Evolutionary conservation across 1,140 invertebrate genomes (phyloP).

Genomic region (Eumaeus atala): DNA sequence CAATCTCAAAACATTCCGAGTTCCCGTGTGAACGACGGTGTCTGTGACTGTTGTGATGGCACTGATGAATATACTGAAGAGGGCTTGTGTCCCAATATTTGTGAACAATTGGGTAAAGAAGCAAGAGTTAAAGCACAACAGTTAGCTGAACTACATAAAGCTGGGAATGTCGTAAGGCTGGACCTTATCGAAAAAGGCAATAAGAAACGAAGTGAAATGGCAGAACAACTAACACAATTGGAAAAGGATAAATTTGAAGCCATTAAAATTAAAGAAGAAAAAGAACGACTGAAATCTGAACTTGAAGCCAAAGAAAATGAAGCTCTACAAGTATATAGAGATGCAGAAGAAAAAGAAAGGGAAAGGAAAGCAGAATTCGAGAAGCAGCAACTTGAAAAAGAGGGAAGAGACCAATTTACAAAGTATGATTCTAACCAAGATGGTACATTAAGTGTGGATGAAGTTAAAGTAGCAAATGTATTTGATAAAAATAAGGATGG

Average conservation of each 20-base stretch:
- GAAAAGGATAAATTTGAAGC: constrained; percentile 83
- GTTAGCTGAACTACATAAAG: constrained; percentile 81
- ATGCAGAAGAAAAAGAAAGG: constrained; percentile 79
- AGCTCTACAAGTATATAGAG: constrained; percentile 85
- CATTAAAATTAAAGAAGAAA: constrained; percentile 82
- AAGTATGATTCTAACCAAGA: constrained; percentile 86
- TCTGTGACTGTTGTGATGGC: constrained; percentile 99
- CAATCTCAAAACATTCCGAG: constrained; percentile 87
- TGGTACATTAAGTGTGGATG: constrained; percentile 82
- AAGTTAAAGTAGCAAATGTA: constrained; percentile 83
- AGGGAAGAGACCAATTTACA: constrained; percentile 83
- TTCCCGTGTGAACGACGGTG: constrained; percentile 94
- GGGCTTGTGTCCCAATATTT: constrained; percentile 84
- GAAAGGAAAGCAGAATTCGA: constrained; percentile 77
- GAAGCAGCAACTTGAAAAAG: constrained; percentile 73
- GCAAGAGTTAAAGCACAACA: constrained; percentile 85
- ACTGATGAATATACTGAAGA: constrained; percentile 88
- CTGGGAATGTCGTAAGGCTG: constrained; percentile 84
- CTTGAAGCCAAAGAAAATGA: constrained; percentile 83
- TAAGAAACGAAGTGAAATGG: constrained; percentile 82
- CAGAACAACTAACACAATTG: constrained; percentile 80
- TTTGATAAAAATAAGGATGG: constrained; percentile 95
- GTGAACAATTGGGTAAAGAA: constrained; percentile 86
- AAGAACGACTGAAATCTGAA: constrained; percentile 81
- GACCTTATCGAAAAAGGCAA: constrained; percentile 87